phyloP scores from a whole-genome alignment of 37 sponge, comb jelly and placozoan species.

The Bolinopsis microptera region DNA sequence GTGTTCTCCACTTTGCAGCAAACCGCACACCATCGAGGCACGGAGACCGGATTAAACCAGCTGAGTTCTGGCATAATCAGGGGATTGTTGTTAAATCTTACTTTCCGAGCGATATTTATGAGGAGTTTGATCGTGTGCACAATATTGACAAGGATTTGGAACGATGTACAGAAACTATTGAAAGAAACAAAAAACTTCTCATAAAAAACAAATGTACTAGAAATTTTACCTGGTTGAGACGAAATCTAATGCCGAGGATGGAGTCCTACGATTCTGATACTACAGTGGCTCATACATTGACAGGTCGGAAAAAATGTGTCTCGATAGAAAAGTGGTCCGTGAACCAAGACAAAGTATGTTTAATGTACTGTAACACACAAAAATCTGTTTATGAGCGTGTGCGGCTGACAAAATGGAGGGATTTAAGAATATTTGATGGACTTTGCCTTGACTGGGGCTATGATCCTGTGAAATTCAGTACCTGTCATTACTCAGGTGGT shows the following conservation, averaged over 20 bases:
- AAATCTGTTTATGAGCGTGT: neutral
- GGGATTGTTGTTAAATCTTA: neutral
- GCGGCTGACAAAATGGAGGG: neutral
- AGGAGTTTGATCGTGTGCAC: neutral
- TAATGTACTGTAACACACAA: neutral
- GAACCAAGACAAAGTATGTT: neutral
- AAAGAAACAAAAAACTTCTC: neutral
- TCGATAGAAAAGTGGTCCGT: neutral
- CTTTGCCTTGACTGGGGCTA: conserved; percentile 7
- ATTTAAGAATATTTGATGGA: neutral
- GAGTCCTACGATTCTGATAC: conserved; percentile 30
- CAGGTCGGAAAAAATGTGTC: neutral
- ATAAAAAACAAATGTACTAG: neutral
- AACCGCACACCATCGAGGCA: neutral
- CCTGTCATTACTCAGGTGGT: neutral
- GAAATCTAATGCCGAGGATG: conserved; percentile 18
- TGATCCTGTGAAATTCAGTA: neutral
- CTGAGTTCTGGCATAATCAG: neutral
- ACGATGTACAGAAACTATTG: neutral
- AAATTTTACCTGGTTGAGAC: conserved; percentile 7
- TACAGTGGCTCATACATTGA: neutral
- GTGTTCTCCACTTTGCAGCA: neutral
- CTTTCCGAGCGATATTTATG: neutral
- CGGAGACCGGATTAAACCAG: neutral
- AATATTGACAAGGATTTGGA: neutral